Percentiles rank a stretch among this genome's conserved stretches.
These are phyloP conservation scores for Ennomos quercinarius DNA, from an alignment of 2,888 invertebrate genomes.

Conservation along the genomic window DNA sequence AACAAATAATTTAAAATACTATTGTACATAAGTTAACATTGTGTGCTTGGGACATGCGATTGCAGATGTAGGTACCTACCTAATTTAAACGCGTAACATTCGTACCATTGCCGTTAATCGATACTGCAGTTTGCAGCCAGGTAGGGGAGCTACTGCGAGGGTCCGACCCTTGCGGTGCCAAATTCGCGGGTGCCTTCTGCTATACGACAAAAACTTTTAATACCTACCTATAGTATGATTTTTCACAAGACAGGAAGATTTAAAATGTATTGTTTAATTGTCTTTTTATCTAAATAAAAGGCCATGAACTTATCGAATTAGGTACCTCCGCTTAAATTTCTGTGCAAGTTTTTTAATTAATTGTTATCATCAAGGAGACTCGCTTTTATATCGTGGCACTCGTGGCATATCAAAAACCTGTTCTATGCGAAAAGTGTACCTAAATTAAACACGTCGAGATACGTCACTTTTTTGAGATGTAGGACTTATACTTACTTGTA, in stretches of 20 bases:
- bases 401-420: conserved; percentile 3
- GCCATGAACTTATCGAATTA: no score
- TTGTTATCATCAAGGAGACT: background rate
- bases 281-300: no score
- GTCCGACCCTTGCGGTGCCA: conserved; percentile 65
- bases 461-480: no score
- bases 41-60: conserved; percentile 31
- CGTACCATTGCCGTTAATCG: conserved; percentile 68
- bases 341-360: background rate
- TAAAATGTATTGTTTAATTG: no score
- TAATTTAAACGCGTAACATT: conserved; percentile 52
- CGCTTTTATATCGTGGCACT: background rate
- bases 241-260: no score
- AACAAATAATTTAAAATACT: no score
- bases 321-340: background rate
- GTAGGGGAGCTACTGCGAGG: conserved; percentile 60
- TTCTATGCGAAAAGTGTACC: background rate
- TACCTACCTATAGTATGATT: background rate
- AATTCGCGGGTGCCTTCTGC: conserved; percentile 51
- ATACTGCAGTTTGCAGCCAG: conserved; percentile 75
- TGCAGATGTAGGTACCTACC: conserved; percentile 35
- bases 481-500: no score
- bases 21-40: background rate
- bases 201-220: background rate
- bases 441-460: no score